Evolutionary conservation across 1,140 invertebrate species (phyloP).

Genomic region (Centruroides vittatus): DNA sequence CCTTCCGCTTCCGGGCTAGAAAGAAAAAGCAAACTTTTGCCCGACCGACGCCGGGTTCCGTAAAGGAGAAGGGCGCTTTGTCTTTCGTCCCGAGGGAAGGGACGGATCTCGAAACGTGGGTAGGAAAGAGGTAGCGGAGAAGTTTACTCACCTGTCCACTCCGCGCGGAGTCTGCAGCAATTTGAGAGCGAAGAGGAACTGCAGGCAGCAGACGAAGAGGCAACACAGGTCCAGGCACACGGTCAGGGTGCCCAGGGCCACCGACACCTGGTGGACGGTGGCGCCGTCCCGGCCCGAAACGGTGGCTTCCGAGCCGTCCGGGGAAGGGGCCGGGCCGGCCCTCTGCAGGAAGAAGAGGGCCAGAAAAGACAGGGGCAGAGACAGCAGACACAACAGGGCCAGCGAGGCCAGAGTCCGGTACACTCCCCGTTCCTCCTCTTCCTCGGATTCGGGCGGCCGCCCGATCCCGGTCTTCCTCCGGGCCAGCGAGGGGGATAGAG

Average conservation of each 20-base stretch:
- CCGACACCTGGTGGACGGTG: slow-evolving; percentile 75
- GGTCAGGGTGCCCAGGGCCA: slow-evolving; percentile 72
- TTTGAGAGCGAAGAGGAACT: slow-evolving; percentile 85
- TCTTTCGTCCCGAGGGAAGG: too few relatives aligned
- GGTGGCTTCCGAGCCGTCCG: too few relatives aligned
- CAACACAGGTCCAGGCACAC: slow-evolving; percentile 77
- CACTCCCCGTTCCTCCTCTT: slow-evolving; percentile 7
- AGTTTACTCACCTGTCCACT: slow-evolving; percentile 34
- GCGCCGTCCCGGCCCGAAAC: slow-evolving; percentile 24
- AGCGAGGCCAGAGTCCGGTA: slow-evolving; percentile 61
- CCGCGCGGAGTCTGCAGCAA: slow-evolving; percentile 58
- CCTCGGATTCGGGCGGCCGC: neutral
- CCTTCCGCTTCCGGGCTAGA: too few relatives aligned
- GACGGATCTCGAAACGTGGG: too few relatives aligned
- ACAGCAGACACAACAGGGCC: slow-evolving; percentile 68
- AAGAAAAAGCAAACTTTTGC: too few relatives aligned
- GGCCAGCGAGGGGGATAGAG: too few relatives aligned
- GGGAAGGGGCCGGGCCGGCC: slow-evolving; percentile 35
- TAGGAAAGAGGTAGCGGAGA: too few relatives aligned
- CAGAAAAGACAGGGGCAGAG: slow-evolving; percentile 60
- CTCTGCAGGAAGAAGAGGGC: slow-evolving; percentile 71
- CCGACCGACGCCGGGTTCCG: too few relatives aligned
- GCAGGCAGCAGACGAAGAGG: slow-evolving; percentile 79
- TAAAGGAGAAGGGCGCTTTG: too few relatives aligned
- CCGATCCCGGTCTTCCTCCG: too few relatives aligned